A percentile compares a stretch with the other conserved stretches of the same genome.
phyloP scores from a whole-genome alignment of 2,113 vertebrate genomes.

The Gyps fulvus region DNA sequence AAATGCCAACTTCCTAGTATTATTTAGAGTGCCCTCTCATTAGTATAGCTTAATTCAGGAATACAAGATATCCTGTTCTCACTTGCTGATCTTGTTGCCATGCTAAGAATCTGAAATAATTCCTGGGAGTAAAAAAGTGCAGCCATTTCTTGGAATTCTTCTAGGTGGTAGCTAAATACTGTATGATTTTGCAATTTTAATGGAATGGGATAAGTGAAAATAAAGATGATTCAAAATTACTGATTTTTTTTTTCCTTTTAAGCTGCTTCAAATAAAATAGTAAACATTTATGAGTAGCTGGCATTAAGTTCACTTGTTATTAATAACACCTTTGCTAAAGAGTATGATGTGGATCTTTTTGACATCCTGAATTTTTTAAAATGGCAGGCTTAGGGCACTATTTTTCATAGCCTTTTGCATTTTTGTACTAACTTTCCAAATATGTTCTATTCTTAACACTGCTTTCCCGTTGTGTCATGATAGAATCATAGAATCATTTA shows the following conservation, averaged over 20 bases:
- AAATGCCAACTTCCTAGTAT: background rate
- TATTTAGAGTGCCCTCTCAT: background rate
- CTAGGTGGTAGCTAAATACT: background rate
- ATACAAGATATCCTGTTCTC: background rate
- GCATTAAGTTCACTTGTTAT: background rate
- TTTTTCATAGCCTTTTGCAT: background rate
- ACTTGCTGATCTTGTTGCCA: background rate
- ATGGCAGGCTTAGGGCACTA: background rate
- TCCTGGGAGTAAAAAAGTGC: background rate
- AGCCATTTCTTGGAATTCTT: background rate
- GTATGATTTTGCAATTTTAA: background rate
- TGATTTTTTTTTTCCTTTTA: background rate
- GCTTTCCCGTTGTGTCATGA: background rate
- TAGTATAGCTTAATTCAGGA: background rate
- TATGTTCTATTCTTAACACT: background rate
- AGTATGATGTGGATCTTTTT: background rate
- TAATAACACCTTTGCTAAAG: background rate
- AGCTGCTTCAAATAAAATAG: background rate
- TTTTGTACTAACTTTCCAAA: background rate
- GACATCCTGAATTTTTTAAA: background rate
- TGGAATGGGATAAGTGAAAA: background rate
- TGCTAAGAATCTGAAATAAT: background rate
- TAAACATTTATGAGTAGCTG: background rate
- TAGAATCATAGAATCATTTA: no score
- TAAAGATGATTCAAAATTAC: background rate